Base-by-base conservation (phyloP, 2,888 invertebrate genomes). In the Microplitis deprimator region DNA sequence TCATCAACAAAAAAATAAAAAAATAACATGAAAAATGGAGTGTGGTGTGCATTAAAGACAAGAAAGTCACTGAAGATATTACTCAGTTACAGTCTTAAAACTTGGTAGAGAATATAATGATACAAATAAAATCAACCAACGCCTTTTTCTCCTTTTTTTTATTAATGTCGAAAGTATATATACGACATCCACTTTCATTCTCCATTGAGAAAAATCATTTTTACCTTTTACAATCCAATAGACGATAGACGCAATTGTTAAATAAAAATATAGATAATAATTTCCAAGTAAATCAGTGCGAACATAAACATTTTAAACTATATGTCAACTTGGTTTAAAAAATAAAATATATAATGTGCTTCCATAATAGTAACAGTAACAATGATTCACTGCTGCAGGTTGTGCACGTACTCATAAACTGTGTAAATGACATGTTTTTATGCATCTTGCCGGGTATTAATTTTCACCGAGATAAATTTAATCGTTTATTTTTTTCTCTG, bases 401-500 rank as follows among this genome's bases (percentile, higher is more conserved):
- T 59, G 59, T 13, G 5, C n/a, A 59, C 3, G 59, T 59, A 59
- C 8, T 59, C 59, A 59, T 59, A 59, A 59, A 59, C 59, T 10
- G 59, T 59, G n/a, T 59, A 59, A 59, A 59, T n/a, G 59, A 59
- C 7, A n/a, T n/a, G n/a, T 59, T 59, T 59, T 59, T n/a, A 59
- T 10, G 4, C n/a, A 59, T 13, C n/a, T 59, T n/a, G 13, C 59
- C 59, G 5, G 59, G n/a, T 59, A 59, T 59, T 59, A 0, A 59
- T 59, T 13, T n/a, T 13, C 10, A 59, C n/a, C 59, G n/a, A 59
- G 13, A 59, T 59, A n/a, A 59, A 6, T 6, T 6, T 13, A 59
- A n/a, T 59, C 2, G 0, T 13, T 13, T 13, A 59, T 59, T 10
- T 59, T 59, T 6, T 59, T 6, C 59, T 59, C 59, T 29, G 29